A percentile compares a stretch with the other conserved stretches of the same genome.
These are phyloP conservation scores for Stenichneumon culpator DNA, from an alignment of 2,888 invertebrate species.

Conservation along the genomic window DNA sequence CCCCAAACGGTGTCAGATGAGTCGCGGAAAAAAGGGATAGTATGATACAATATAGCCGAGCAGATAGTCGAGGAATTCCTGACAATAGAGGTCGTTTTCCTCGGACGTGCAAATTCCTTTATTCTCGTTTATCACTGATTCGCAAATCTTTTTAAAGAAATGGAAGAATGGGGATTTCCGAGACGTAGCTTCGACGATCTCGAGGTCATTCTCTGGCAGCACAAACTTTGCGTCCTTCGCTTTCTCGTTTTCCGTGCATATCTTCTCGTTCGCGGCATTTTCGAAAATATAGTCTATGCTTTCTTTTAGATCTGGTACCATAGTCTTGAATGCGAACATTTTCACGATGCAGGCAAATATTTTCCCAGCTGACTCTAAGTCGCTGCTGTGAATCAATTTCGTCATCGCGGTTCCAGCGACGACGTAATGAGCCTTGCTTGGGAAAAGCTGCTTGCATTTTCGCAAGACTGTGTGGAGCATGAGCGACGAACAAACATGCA, in stretches of 20 bases:
- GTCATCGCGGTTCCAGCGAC: background rate
- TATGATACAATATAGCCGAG: background rate
- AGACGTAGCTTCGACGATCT: background rate
- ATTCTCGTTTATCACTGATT: background rate
- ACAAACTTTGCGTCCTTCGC: background rate
- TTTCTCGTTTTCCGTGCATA: background rate
- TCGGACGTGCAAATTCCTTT: background rate
- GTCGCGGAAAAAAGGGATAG: background rate
- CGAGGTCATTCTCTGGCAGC: background rate
- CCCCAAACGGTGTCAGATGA: background rate
- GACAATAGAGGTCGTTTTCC: background rate
- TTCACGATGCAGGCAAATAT: conserved; percentile 3
- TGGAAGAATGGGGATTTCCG: conserved; percentile 4
- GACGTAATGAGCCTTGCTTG: background rate
- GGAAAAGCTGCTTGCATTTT: background rate
- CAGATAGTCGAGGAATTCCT: background rate
- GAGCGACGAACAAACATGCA: conserved; percentile 30
- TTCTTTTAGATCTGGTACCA: background rate
- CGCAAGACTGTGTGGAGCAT: background rate
- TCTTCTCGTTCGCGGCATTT: background rate
- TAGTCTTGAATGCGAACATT: background rate
- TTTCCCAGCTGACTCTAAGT: background rate
- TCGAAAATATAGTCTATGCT: background rate
- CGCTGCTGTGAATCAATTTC: conserved; percentile 5
- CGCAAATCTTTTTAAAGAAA: background rate